phyloP scores from a whole-genome alignment of 2,113 vertebrate genomes.

The Onychostoma macrolepis region DNA sequence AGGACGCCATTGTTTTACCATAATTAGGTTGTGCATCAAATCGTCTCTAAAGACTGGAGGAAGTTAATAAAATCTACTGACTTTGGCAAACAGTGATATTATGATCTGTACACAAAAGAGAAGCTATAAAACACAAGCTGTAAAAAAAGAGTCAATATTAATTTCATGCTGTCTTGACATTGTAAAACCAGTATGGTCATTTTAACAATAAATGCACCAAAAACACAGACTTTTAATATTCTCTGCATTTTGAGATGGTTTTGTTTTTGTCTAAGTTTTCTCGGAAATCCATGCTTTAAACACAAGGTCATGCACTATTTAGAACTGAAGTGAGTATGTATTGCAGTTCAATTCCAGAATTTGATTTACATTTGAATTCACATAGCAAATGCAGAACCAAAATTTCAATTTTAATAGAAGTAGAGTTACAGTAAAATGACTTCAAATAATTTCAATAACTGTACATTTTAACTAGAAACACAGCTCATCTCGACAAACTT shows the following conservation, averaged over 20 bases:
- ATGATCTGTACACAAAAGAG: not conserved
- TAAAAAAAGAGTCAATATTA: not conserved
- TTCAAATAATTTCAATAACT: not conserved
- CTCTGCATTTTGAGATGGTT: not conserved
- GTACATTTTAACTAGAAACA: too few species aligned
- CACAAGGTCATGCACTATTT: not conserved
- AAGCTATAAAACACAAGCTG: not conserved
- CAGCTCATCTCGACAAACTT: too few species aligned
- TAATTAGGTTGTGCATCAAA: slow-evolving; percentile 9
- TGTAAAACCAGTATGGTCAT: not conserved
- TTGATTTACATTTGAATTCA: not conserved
- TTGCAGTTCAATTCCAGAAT: too few species aligned
- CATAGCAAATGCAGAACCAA: not conserved
- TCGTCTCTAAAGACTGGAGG: not conserved
- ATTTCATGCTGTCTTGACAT: not conserved
- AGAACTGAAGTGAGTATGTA: not conserved
- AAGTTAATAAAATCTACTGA: not conserved
- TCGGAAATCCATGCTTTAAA: not conserved
- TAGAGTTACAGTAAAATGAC: too few species aligned
- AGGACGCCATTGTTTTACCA: slow-evolving; percentile 9
- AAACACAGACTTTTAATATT: not conserved
- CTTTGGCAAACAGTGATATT: slow-evolving; percentile 9
- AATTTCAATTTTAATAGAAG: too few species aligned
- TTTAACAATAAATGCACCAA: not conserved
- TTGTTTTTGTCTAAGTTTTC: too few species aligned